Base-by-base conservation (phyloP, 2,797 vertebrate species). In the Novumbra hubbsi region DNA sequence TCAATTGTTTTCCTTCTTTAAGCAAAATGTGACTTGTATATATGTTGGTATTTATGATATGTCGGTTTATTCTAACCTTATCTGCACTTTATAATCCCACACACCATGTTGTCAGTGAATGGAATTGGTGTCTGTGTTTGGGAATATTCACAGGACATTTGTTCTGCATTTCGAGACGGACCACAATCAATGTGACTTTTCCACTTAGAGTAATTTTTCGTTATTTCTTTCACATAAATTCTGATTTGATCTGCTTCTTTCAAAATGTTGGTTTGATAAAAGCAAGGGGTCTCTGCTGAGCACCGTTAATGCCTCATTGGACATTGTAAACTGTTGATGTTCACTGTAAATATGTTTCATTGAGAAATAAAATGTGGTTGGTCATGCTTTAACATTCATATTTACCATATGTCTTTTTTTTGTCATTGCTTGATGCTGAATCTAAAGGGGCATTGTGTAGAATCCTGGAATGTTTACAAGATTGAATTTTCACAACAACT, bases 321-420 rank as follows among this genome's bases (percentile, higher is more conserved):
- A 64, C 67, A 62, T 1, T n/a, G 30, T 60, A 62, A 63, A 79
- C n/a, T 74, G 24, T 70, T 28, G 8, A 74, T 21, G 3, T 79
- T 73, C 74, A 12, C 9, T 77, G 87, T 87, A 86, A 87, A 88
- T 76, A 49, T 32, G 6, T 64, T 70, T 27, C 48, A 74, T 52
- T n/a, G 45, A 27, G 45, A 69, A 69, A 24, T 48, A 15, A 41
- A 24, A n/a, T 17, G 14, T 69, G 15, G 24, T 11, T 69, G 24
- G 21, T 28, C 67, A 69, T 49, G 41, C 34, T 38, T 38, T 3
- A 38, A 38, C 34, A 38, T 38, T 6, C 8, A 3, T 38, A 38
- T 3, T 38, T 38, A 38, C 34, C 34, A 38, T 0, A 38, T 38
- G 34, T 38, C 34, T 5, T 38, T 7, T 38, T 38, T 38, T 38